Base-by-base conservation (phyloP, 2,797 vertebrate genomes). In the Melanotaenia trifasciata region DNA sequence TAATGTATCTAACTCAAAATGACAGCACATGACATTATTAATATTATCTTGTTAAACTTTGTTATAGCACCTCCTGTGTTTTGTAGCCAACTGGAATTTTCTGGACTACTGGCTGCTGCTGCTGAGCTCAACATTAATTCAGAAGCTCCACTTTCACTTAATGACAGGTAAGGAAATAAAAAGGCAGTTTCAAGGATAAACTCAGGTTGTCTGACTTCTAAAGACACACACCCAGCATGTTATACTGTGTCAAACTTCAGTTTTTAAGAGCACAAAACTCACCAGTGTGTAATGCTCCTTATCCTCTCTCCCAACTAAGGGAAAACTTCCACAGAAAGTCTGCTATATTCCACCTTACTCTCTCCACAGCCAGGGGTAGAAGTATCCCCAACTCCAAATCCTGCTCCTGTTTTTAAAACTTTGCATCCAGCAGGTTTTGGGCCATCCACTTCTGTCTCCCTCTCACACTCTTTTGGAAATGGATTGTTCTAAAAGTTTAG, bases 401-500 rank as follows among this genome's bases (percentile, higher is more conserved):
- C 80, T 47, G 74, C 84, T 89, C 62, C 63, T 78, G 73, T 74
- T 87, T 89, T 86, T 68, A 87, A 87, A 87, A 85, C 74, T 77
- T 69, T 84, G 91, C 90, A 86, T 91, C 89, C 90, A 90, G 90
- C 90, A 91, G 90, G 84, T 92, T 86, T 80, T 36, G 18, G 86
- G 81, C 86, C 92, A 93, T 93, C 86, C 86, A 91, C 90, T 84
- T 82, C 78, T 90, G 80, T 85, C 91, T 90, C 86, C 80, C 90
- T 93, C 89, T 88, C 89, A 88, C 90, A 89, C 89, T 94, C 91
- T 90, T 89, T 92, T 86, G 87, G 87, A 94, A 94, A 93, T 91
- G 91, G 92, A 92, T 94, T 93, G 92, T 92, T 94, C 87, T 86
- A 87, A 94, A 95, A 95, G 87, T 95, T 95, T 89, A 88, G 84